Evolutionary conservation across 2,113 vertebrate genomes (phyloP).

Genomic region (Bolborhynchus lineola): DNA sequence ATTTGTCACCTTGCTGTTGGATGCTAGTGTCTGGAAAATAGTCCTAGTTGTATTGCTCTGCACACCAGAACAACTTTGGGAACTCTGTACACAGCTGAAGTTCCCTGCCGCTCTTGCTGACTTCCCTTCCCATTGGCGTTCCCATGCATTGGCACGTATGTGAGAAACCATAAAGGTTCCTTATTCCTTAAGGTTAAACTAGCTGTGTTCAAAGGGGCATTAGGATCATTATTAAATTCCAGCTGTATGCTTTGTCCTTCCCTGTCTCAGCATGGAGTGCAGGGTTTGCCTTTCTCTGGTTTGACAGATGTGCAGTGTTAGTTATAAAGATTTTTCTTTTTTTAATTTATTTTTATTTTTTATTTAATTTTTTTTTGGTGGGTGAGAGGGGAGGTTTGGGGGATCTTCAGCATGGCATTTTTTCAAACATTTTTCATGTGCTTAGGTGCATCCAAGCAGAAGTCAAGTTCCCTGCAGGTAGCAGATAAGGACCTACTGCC

Average conservation of each 20-base stretch:
- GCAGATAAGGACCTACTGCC: constrained; percentile 91
- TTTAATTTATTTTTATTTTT: neutral
- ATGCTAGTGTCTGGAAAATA: neutral
- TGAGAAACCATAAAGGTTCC: neutral
- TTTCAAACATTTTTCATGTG: constrained; percentile 84
- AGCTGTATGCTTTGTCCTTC: constrained; percentile 35
- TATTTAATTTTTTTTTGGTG: constrained; percentile 3
- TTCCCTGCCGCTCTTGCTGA: neutral
- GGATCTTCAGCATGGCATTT: constrained; percentile 80
- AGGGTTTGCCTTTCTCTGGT: constrained; percentile 47
- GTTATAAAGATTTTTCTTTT: neutral
- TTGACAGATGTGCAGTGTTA: constrained; percentile 55
- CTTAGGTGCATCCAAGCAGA: constrained; percentile 93
- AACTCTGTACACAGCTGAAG: neutral
- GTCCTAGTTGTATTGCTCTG: neutral
- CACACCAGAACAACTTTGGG: neutral
- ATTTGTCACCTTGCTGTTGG: neutral
- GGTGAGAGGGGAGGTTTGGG: constrained; percentile 67
- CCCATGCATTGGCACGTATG: neutral
- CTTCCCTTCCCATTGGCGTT: neutral
- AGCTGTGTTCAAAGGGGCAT: neutral
- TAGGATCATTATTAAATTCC: neutral
- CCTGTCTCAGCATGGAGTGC: neutral
- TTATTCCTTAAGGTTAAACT: neutral
- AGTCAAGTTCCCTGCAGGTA: constrained; percentile 91